Evolutionary conservation across 1,140 invertebrate genomes (phyloP).

Genomic region (Papilio xuthus): DNA sequence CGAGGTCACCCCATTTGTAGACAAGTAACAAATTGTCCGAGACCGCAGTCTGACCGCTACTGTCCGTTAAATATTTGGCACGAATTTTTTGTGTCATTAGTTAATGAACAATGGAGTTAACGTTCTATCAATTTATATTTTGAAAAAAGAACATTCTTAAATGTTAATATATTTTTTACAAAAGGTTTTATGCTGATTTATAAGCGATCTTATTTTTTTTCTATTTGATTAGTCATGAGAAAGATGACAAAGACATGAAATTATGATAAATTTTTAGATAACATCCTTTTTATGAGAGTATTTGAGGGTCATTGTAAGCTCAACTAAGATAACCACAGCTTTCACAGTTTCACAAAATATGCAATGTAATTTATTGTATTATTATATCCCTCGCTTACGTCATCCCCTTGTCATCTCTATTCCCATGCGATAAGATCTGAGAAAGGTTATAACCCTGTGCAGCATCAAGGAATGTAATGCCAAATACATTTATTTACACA

Average conservation of each 20-base stretch:
- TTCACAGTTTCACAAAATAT: no score
- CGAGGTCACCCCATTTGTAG: constrained; percentile 17
- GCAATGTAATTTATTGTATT: not conserved
- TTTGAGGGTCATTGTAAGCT: no score
- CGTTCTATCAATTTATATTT: not conserved
- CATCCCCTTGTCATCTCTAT: constrained; percentile 14
- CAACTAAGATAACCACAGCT: no score
- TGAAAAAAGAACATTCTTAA: no score
- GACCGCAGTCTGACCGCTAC: constrained; percentile 9
- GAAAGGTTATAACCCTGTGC: not conserved
- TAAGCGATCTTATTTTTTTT: no score
- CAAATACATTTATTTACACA: not conserved
- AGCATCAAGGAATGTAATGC: not conserved
- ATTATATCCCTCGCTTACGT: constrained; percentile 2
- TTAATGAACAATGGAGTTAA: not conserved
- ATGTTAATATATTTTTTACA: no score
- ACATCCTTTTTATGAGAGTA: no score
- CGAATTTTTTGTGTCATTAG: constrained; percentile 2
- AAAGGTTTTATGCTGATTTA: no score
- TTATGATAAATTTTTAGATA: no score
- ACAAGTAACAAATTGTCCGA: constrained; percentile 10
- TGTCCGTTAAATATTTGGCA: constrained; percentile 19
- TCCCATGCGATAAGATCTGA: constrained; percentile 5
- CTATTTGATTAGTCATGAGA: no score
- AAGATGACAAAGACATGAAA: no score